These are phyloP conservation scores for Tychaedon coryphoeus DNA, from an alignment of 2,113 vertebrate genomes.

Conservation along the genomic window DNA sequence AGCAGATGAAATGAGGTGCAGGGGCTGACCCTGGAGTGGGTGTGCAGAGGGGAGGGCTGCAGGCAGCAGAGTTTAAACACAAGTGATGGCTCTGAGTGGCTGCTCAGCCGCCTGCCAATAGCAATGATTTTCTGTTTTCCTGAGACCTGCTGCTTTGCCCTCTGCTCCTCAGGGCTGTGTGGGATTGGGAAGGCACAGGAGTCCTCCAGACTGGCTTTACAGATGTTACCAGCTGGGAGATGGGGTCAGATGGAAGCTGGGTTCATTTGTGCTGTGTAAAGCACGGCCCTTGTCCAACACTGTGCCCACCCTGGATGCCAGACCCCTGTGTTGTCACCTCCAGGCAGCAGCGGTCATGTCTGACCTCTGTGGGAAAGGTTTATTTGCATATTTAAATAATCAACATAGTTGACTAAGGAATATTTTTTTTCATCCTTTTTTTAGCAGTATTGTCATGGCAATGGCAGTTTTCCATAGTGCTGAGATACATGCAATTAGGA, in stretches of 20 bases:
- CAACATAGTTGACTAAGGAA: neutral
- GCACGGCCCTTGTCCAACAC: accelerated
- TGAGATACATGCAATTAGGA: neutral
- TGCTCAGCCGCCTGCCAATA: conserved; percentile 40
- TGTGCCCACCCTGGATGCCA: accelerated
- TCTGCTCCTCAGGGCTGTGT: neutral
- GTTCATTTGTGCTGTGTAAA: neutral
- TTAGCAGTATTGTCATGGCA: neutral
- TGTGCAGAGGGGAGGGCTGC: neutral
- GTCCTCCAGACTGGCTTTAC: neutral
- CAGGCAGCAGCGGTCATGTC: neutral
- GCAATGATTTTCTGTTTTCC: neutral
- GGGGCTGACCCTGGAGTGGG: neutral
- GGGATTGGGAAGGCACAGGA: neutral
- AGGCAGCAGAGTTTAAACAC: conserved; percentile 2
- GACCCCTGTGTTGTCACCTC: neutral
- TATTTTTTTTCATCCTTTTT: neutral
- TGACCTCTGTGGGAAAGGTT: neutral
- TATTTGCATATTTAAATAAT: neutral
- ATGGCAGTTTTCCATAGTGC: neutral
- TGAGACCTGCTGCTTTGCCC: neutral
- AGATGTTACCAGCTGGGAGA: neutral
- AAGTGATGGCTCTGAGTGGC: conserved; percentile 5
- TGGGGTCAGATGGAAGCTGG: neutral
- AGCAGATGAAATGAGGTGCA: conserved; percentile 36